Evolutionary conservation across 2,888 invertebrate genomes (phyloP), one percentile per base, ranked within the genome.

Genomic region (Andrena bicolor): DNA sequence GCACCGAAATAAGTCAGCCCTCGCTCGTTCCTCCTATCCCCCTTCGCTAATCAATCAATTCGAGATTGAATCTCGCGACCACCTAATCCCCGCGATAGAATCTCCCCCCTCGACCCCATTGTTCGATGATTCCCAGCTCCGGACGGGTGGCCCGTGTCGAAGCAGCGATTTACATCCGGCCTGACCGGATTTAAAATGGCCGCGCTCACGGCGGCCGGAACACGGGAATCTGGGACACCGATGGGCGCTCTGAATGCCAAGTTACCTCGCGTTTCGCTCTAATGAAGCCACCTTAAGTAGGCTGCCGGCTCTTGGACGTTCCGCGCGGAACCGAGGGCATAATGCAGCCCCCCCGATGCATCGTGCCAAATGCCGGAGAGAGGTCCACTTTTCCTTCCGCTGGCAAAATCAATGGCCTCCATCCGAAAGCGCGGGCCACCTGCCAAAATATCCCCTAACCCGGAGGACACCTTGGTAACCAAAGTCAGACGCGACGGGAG

Each of bases 381-480:
- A 41, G 71, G 79, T 81, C 80, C 81, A 69, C 69, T 86, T 85
- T 78, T 78, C 60, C 78, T 76, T 85, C 64, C 20, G 69, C 23
- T 63, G 68, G 53, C 80, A 80, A 88, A 82, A 88, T 88, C 88
- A 71, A 88, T 88, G 88, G 71, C 63, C 75, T 70, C 35, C 76
- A 60, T 76, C 64, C 63, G 72, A 60, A 60, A 48, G 16, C 63
- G 61, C 65, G 83, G 86, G 80, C 79, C 76, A 87, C 77, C 77
- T 86, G 86, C 87, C 89, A 89, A 89, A 88, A 89, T 82, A 80
- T 81, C 76, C 64, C 56, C 79, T 32, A 66, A 76, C 53, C 77
- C 81, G 77, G 82, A 70, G 69, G 64, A 53, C 70, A 56, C 69
- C 70, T 65, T 58, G 60, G 61, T 75, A 49, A 63, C 41, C 60